Base-by-base conservation (phyloP, 2,113 vertebrate species). In the Plecotus auritus region DNA sequence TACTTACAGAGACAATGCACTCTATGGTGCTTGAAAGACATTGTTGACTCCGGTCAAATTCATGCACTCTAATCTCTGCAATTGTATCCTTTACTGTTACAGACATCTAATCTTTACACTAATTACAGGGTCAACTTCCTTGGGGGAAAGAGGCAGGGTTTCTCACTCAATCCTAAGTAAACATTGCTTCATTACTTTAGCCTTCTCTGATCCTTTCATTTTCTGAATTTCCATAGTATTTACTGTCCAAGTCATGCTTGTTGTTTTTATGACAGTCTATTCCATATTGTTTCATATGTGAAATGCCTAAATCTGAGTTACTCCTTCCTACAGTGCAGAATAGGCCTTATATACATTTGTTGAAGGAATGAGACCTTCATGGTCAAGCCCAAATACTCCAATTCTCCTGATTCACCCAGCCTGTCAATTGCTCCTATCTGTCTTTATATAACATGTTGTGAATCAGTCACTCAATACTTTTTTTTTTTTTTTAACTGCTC, bases 141-240 rank as follows among this genome's bases (percentile, higher is more conserved):
- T 45, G 28, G 5, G 18, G 0, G 0, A 9, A 2, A 2, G 7
- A 4, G 20, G n/a, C 28, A 12, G 22, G 6, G 6, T 26, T 67
- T 69, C 78, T 87, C 28, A 6, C 13, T 87, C 5, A 40, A 14
- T 45, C 26, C 9, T 30, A 20, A 20, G 13, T 35, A 80, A 73
- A 6, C 14, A 32, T 56, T 64, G 32, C 12, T 86, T 66, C 1
- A 45, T 76, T 80, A 74, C 7, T 37, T 18, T 42, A 80, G 9
- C 30, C 3, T 26, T 6, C 42, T 78, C 11, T 9, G 22, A 47
- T 85, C 3, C 9, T 54, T 95, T 84, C 37, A 45, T 87, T 91
- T 84, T 80, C 56, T 49, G 4, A 88, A 45, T 51, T 70, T 84
- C 17, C 77, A 7, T 51, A 32, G 2, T 54, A 18, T 9, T 73